Conservation (phyloP, 2,888 invertebrate genomes). For the Hirtodrosophila confusa region DNA sequence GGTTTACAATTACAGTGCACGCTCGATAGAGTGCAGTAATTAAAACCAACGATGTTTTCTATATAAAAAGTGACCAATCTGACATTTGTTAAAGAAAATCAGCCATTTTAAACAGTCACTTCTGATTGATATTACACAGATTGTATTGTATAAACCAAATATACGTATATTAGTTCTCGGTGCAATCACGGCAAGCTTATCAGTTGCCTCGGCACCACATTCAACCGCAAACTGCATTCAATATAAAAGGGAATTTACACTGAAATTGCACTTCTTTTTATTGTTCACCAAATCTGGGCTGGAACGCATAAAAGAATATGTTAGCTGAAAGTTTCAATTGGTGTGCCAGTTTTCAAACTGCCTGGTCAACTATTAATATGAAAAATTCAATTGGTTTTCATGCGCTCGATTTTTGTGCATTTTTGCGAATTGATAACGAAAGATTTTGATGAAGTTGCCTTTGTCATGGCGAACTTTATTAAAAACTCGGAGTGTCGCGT, state of each 20-base stretch:
- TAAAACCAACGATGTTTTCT: no score
- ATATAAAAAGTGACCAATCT: no score
- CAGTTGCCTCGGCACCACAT: slow-evolving; percentile 19
- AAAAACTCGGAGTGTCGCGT: slow-evolving; percentile 45
- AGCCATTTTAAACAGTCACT: no score
- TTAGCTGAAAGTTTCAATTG: slow-evolving; percentile 28
- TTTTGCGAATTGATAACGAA: slow-evolving; percentile 45
- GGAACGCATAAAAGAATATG: slow-evolving; percentile 42
- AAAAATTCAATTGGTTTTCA: slow-evolving; percentile 38
- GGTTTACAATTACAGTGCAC: no score
- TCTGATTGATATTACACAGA: no score
- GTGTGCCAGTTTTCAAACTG: slow-evolving; percentile 18
- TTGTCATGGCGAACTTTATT: slow-evolving; percentile 57
- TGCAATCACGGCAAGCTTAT: slow-evolving; percentile 22
- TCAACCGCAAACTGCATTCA: slow-evolving; percentile 28
- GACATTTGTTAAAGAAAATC: no score
- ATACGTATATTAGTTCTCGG: slow-evolving; percentile 37
- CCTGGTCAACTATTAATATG: slow-evolving; percentile 18
- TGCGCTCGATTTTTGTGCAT: slow-evolving; percentile 16
- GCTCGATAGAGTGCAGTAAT: no score
- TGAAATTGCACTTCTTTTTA: slow-evolving; percentile 45
- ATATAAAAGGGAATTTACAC: slow-evolving; percentile 12
- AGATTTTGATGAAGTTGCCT: slow-evolving; percentile 61
- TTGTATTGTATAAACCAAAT: no score
- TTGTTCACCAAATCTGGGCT: slow-evolving; percentile 25